Base-by-base conservation (phyloP, 2,888 invertebrate genomes). In the Nymphalis c-album region DNA sequence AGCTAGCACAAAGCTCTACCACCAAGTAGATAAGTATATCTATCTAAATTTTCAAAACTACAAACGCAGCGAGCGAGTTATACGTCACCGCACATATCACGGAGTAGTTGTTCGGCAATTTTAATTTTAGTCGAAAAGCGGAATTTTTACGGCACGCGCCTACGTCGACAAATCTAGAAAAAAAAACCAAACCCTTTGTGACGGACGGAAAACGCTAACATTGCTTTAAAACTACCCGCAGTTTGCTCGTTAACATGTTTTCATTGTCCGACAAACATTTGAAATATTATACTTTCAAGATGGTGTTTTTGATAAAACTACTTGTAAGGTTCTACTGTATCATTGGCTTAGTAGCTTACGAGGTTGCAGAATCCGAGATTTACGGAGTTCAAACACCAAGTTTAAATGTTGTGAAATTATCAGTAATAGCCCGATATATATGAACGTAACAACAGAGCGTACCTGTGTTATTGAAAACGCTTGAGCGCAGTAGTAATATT, bases 111-210 rank as follows among this genome's bases (percentile, higher is more conserved):
- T 8, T 47, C 47, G 47, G 60, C 59, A 59, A 40, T 59, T 59
- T 59, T 46, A 2, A 47, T 60, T 60, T 35, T 5, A 60, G 26
- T n/a, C 40, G 60, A 60, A 60, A 60, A 46, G 4, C 47, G 46
- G 46, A 60, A 47, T 47, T 47, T 60, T 35, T 10, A 18, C 46
- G 26, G 60, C 26, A 60, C 60, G 60, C 47, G 26, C 47, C 22
- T 18, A 26, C 60, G 20, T 31, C 55, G 10, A 35, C 18, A 35
- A 40, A 8, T 57, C 57, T 57, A 57, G 18, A 18, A 57, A 57
- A 57, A n/a, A 26, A 55, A 31, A n/a, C 5, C 31, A 16, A n/a
- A 17, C 35, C 26, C 35, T 57, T 57, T 40, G 57, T 57, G 57
- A 10, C 13, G 4, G 40, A 4, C 0, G 57, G 35, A 20, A 31